Evolutionary conservation across 1,140 invertebrate genomes (phyloP), one percentile per base, ranked within the genome.

Genomic region (Riptortus pedestris): DNA sequence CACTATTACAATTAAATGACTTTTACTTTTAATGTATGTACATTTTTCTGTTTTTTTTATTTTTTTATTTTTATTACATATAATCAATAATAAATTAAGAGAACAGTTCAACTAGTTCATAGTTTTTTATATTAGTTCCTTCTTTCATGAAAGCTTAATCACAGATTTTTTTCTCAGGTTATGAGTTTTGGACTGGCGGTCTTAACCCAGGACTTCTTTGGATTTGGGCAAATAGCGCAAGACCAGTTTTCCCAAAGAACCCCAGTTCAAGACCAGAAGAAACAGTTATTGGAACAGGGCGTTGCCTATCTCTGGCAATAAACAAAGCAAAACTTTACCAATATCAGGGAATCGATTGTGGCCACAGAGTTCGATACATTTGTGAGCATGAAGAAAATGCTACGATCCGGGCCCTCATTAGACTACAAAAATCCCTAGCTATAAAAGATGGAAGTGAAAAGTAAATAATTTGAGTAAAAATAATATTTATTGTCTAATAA

Each of bases 151-250:
- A 38, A 7, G 31, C 31, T 38, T 38, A 7, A 38, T 38, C 31
- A 38, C 31, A 7, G 31, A 14, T 38, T 38, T 29, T 28, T 69
- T 24, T 68, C 69, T 18, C 70, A 83, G 84, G 83, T 0, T 79
- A 77, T 67, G 85, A 86, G 69, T 90, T 81, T 72, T 91, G 88
- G 88, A 86, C 87, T 7, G 87, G 86, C 7, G 88, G 87, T 0
- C 73, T 90, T 16, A 90, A 91, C 75, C 88, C 88, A 0, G 88
- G 88, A 16, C 76, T 91, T 1, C 74, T 91, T 20, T 91, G 88
- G 88, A 90, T 90, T 70, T 91, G 88, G 88, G 82, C 86, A 7
- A 85, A 84, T 67, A 88, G 85, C 45, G 87, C 85, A 0, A 79
- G 83, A 66, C 86, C 87, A 0, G 82, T 90, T 73, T 72, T 62